Conservation (phyloP, 1,140 invertebrate genomes). For the Triops cancriformis region DNA sequence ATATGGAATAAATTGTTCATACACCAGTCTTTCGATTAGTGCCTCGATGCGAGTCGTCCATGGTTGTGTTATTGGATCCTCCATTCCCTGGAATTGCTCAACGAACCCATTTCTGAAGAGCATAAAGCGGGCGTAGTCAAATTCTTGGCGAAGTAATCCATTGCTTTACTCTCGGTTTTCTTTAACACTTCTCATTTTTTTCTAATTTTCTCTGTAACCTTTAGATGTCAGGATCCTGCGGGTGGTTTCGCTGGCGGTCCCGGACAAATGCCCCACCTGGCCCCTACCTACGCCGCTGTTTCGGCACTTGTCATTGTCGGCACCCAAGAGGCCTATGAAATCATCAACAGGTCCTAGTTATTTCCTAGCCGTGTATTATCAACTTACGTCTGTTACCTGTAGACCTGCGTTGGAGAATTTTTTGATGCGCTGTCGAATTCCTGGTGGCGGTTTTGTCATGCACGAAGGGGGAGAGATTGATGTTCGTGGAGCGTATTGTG, state of each 20-base stretch:
- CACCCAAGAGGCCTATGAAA: slow-evolving; percentile 71
- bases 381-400: slow-evolving; percentile 26
- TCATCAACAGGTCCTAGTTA: slow-evolving; percentile 64
- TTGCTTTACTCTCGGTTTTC: background rate
- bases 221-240: slow-evolving; percentile 62
- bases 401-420: slow-evolving; percentile 63
- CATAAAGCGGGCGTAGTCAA: slow-evolving; percentile 55
- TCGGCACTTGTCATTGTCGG: slow-evolving; percentile 84
- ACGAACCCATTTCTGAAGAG: slow-evolving; percentile 56
- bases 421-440: slow-evolving; percentile 60
- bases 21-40: slow-evolving; percentile 44
- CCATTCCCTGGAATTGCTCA: slow-evolving; percentile 76
- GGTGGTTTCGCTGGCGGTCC: slow-evolving; percentile 94
- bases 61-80: slow-evolving; percentile 96
- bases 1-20: slow-evolving; percentile 18
- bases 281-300: slow-evolving; percentile 93
- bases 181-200: slow-evolving; percentile 29
- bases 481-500: slow-evolving; percentile 91
- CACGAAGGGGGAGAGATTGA: slow-evolving; percentile 92
- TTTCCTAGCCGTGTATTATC: too few relatives aligned
- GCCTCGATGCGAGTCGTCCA: slow-evolving; percentile 83
- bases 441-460: slow-evolving; percentile 85
- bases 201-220: slow-evolving; percentile 18
- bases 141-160: slow-evolving; percentile 50
- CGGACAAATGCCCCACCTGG: slow-evolving; percentile 81